These are phyloP conservation scores for Nautilus pompilius DNA, from an alignment of 1,140 invertebrate species.

Conservation along the genomic window DNA sequence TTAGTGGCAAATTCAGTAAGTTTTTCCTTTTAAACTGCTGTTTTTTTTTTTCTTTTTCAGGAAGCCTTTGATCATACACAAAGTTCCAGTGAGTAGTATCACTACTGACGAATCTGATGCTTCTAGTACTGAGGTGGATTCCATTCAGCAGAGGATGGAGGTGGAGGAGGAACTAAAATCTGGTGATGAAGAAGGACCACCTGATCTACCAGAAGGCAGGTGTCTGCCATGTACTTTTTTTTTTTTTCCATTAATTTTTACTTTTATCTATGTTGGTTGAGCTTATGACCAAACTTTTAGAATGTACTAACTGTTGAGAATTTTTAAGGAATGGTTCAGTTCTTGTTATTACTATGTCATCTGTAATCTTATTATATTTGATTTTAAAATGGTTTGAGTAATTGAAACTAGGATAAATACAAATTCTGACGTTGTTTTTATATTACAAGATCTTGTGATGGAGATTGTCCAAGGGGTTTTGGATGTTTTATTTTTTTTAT, in stretches of 20 bases:
- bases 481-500: neutral
- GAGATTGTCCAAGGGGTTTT: neutral
- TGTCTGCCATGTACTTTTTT: neutral
- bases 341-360: neutral
- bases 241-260: neutral
- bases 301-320: neutral
- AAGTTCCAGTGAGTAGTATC: neutral
- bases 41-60: neutral
- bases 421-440: neutral
- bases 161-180: neutral
- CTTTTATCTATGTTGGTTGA: neutral
- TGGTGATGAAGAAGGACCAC: slow-evolving; percentile 5
- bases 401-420: neutral
- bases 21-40: neutral
- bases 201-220: slow-evolving; percentile 22
- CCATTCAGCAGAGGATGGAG: neutral
- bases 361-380: neutral
- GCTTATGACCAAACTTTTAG: neutral
- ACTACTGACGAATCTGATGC: neutral
- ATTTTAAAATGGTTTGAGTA: neutral
- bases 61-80: neutral
- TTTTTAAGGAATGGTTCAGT: neutral
- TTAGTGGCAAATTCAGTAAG: too few species aligned
- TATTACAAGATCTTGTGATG: neutral
- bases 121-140: slow-evolving; percentile 5